Evolutionary conservation across 1,140 invertebrate genomes (phyloP), one percentile per base, ranked within the genome.

Genomic region (Choristoneura fumiferana): DNA sequence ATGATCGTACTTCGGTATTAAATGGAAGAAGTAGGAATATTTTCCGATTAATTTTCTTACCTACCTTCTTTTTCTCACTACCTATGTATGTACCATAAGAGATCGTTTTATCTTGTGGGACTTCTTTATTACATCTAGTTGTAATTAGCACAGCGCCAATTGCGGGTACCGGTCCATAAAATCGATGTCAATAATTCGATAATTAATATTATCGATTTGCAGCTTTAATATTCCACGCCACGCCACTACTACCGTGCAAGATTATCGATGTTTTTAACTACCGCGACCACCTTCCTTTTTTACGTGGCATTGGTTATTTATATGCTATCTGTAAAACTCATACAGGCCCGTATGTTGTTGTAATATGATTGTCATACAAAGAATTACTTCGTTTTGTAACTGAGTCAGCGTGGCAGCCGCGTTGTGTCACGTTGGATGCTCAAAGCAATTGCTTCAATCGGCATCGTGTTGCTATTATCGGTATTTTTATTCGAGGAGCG

Each of bases 171-270:
- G 13, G 60, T 76, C 78, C 78, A 74, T 60, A 67, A 73, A 85
- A 82, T 85, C 69, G 71, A 74, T 79, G 73, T 84, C 81, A 81
- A 81, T 83, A 81, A 78, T 79, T 84, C 80, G 81, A 74, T 81
- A 88, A 88, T 88, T 82, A 83, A 77, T 78, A 88, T 76, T 78
- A 83, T 86, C 85, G 83, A 84, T 69, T 78, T 73, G 76, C 73
- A 76, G 78, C 73, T 80, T 87, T 88, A 78, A 80, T 78, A 85
- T 84, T 85, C 78, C 64, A 8, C 18, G 6, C 17, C 43, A 8
- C 18, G 6, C 17, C 43, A 18, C 13, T 70, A 68, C 71, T 60
- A 72, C 62, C 62, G 71, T 69, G 63, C 67, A 69, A 62, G 81
- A 85, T 88, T 82, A 88, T 86, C 72, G 70, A 65, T 76, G 84